Conservation (phyloP, 2,797 vertebrate genomes). For the Poeciliopsis turneri region DNA sequence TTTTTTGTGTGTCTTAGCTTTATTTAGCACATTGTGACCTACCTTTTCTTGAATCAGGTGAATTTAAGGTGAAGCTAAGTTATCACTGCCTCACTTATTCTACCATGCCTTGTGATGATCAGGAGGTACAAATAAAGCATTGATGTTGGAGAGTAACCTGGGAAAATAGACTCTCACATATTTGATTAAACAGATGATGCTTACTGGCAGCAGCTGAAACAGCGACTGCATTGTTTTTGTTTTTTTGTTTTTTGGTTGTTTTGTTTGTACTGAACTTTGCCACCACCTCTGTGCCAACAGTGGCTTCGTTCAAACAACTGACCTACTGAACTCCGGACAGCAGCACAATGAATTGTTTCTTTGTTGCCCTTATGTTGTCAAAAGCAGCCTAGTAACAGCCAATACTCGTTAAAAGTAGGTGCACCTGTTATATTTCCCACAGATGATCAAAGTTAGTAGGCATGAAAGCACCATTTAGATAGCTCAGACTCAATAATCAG, state of each 20-base stretch:
- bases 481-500: conserved; percentile 52
- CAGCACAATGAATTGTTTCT: conserved; percentile 15
- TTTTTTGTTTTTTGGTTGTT: background rate
- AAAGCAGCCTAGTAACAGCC: conserved; percentile 9
- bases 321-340: conserved; percentile 2
- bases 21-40: background rate
- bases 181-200: conserved; percentile 23
- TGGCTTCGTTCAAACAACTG: conserved; percentile 16
- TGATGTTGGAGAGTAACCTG: conserved; percentile 19
- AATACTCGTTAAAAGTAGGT: conserved; percentile 14
- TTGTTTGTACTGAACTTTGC: conserved; percentile 2
- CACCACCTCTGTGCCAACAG: conserved; percentile 9
- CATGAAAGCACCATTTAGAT: conserved; percentile 38
- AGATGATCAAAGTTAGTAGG: conserved; percentile 39
- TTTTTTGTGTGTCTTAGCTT: background rate
- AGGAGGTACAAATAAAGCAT: conserved; percentile 6
- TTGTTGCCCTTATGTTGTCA: conserved; percentile 25
- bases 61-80: conserved; percentile 5
- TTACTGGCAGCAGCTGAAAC: conserved; percentile 7
- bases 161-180: conserved; percentile 13
- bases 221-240: background rate
- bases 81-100: background rate
- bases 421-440: conserved; percentile 42
- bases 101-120: conserved; percentile 8
- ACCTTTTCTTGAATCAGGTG: background rate